phyloP scores from a whole-genome alignment of 2,888 invertebrate genomes.

The Agonum fuliginosum region DNA sequence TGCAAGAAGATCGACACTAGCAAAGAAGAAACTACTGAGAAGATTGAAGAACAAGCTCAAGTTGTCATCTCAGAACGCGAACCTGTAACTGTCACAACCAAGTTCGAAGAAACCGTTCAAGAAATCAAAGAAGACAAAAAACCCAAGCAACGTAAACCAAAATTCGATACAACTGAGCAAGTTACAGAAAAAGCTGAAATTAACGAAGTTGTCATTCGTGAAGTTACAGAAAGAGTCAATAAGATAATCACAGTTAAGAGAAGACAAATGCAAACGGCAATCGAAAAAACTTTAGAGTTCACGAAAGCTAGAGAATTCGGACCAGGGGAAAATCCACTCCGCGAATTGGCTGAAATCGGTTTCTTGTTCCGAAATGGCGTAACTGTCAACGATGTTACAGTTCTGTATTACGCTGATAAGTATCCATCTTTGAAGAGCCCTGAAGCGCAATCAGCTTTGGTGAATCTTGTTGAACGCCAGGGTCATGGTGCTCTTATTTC shows the following conservation, averaged over 20 bases:
- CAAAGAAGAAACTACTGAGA: slow-evolving; percentile 71
- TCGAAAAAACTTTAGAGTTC: slow-evolving; percentile 83
- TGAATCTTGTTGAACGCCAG: slow-evolving; percentile 88
- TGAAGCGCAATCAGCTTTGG: slow-evolving; percentile 89
- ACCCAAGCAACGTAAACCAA: slow-evolving; percentile 68
- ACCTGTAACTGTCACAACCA: slow-evolving; percentile 76
- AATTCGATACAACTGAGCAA: slow-evolving; percentile 66
- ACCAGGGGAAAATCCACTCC: slow-evolving; percentile 84
- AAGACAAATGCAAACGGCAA: slow-evolving; percentile 81
- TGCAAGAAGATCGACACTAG: slow-evolving; percentile 79
- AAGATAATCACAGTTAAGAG: slow-evolving; percentile 76
- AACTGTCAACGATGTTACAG: slow-evolving; percentile 84
- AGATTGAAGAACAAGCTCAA: slow-evolving; percentile 72
- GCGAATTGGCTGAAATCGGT: slow-evolving; percentile 89
- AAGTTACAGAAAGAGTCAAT: slow-evolving; percentile 76
- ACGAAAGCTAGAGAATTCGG: slow-evolving; percentile 87
- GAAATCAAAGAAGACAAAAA: slow-evolving; percentile 71
- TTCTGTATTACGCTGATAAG: slow-evolving; percentile 85
- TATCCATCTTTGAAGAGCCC: slow-evolving; percentile 88
- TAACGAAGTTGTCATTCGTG: slow-evolving; percentile 75
- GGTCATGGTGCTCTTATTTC: slow-evolving; percentile 88
- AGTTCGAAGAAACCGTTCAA: slow-evolving; percentile 75
- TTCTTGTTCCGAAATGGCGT: slow-evolving; percentile 85
- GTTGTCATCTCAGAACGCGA: slow-evolving; percentile 76
- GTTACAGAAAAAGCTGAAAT: slow-evolving; percentile 71